Conservation (phyloP, 2,888 invertebrate species). For the Esperia sulphurella region DNA sequence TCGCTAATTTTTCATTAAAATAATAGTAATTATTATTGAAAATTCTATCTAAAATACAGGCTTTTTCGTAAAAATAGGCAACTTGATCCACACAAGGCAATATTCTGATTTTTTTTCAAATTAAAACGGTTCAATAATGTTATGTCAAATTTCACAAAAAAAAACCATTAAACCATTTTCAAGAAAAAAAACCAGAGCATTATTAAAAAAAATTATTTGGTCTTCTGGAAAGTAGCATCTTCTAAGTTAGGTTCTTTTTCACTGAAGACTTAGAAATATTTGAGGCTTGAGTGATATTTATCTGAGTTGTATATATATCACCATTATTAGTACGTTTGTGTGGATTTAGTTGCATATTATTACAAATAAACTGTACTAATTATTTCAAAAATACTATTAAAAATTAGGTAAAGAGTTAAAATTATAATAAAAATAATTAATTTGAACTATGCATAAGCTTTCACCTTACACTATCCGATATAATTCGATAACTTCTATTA, state of each 20-base stretch:
- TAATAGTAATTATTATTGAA: conserved; percentile 7
- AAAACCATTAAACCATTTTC: too few relatives aligned
- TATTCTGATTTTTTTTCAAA: too few relatives aligned
- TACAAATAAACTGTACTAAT: not conserved
- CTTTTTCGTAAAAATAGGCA: conserved; percentile 9
- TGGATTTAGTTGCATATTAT: not conserved
- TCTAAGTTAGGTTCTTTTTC: too few relatives aligned
- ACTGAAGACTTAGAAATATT: too few relatives aligned
- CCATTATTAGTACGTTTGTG: not conserved
- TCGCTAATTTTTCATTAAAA: conserved; percentile 29
- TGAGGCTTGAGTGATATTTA: too few relatives aligned
- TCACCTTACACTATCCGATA: conserved; percentile 28
- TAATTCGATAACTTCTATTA: conserved; percentile 30
- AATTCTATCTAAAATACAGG: not conserved
- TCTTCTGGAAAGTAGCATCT: too few relatives aligned
- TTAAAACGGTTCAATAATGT: too few relatives aligned
- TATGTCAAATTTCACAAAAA: too few relatives aligned
- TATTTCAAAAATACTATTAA: not conserved
- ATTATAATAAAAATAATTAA: not conserved
- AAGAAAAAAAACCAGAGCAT: too few relatives aligned
- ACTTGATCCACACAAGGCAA: conserved; percentile 9
- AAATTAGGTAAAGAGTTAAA: not conserved
- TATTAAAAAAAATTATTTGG: too few relatives aligned
- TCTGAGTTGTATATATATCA: too few relatives aligned
- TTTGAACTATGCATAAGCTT: conserved; percentile 35